Evolutionary conservation across 2,113 vertebrate species (phyloP), one percentile per base, ranked within the genome.

Genomic region (Clarias magur): DNA sequence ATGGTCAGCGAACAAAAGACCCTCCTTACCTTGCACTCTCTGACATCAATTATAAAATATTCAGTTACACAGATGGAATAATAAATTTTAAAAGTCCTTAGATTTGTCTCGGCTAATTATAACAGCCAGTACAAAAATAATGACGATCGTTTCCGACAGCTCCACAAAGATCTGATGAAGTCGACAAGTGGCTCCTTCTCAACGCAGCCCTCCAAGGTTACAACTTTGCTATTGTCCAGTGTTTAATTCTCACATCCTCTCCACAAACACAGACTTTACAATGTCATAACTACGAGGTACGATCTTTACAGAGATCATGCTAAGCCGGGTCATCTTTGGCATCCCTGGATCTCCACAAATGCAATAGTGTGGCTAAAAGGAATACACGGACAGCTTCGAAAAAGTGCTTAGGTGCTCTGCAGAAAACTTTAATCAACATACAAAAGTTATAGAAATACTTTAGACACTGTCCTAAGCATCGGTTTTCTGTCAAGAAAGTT

Each of bases 281-380:
- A 17, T 60, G 79, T 62, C 57, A 81, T 81, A 38, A 62, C 57
- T 38, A 81, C 62, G 30, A 81, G 25, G 34, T 57, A 62, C 3
- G 57, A 57, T 38, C 57, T 62, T 8, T 25, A 86, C 27, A 59
- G 62, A 59, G 30, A 80, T 65, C 57, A 16, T 62, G 59, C 57
- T 65, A 59, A 25, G 63, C 11, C 19, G 42, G 82, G 76, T 72
- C 80, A 79, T 68, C 38, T 82, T 27, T 82, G 42, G 56, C 78
- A 73, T 67, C 87, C 72, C 67, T 42, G 34, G 56, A 53, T 56
- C n/a, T 42, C 83, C 68, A 76, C 84, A 30, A 85, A 56, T 68
- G 82, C 25, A 23, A 30, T 48, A 80, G 42, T 16, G 65, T n/a
- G 27, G 25, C n/a, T 63, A 21, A 60, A 59, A 54, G 59, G 63